These are phyloP conservation scores for Pedetes capensis DNA, from an alignment of 2,113 vertebrate species.

Conservation along the genomic window DNA sequence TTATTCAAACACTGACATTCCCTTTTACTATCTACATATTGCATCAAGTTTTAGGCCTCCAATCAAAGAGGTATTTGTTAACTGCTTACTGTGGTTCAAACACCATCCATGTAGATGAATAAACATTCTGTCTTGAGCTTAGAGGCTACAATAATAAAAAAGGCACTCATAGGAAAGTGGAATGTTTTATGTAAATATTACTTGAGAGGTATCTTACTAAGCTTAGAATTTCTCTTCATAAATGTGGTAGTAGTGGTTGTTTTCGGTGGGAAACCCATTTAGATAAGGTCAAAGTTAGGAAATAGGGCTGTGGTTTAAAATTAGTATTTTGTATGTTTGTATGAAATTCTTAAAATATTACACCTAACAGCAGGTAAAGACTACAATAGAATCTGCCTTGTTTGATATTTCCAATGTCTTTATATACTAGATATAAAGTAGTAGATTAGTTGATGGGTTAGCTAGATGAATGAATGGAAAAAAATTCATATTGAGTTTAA, in stretches of 20 bases:
- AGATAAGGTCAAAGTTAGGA: not conserved
- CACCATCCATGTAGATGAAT: not conserved
- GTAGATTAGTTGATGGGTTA: too few species aligned
- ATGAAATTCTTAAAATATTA: not conserved
- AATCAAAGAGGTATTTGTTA: not conserved
- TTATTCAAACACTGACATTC: not conserved
- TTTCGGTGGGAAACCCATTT: not conserved
- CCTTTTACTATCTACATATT: not conserved
- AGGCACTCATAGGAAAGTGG: not conserved
- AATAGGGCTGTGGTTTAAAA: not conserved
- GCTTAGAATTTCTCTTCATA: not conserved
- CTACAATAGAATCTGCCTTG: not conserved
- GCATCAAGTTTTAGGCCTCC: not conserved
- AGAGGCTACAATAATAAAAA: not conserved
- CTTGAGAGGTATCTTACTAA: not conserved
- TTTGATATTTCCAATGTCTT: not conserved
- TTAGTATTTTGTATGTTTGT: not conserved
- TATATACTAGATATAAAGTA: not conserved
- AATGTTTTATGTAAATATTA: not conserved
- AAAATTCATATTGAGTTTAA: not conserved
- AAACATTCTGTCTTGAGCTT: not conserved
- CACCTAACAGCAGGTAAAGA: not conserved
- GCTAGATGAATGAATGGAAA: too few species aligned
- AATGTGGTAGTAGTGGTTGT: not conserved
- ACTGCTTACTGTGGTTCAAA: not conserved